These are phyloP conservation scores for Mycetomoellerius zeteki DNA, from an alignment of 1,140 invertebrate species.

Conservation along the genomic window DNA sequence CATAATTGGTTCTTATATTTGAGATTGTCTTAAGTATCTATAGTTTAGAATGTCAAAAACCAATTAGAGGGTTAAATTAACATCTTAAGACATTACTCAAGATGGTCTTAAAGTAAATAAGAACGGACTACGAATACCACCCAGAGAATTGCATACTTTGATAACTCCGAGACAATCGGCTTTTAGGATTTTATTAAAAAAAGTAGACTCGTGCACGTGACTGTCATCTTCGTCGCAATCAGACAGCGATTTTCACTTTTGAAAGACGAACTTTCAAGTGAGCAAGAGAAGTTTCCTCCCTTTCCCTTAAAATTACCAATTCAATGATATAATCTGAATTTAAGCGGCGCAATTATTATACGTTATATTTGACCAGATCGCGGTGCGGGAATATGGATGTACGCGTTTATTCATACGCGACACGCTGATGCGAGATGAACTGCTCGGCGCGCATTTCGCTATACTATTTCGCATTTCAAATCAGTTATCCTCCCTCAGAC, in stretches of 20 bases:
- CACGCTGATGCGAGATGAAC: constrained; percentile 37
- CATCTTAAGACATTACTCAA: no score
- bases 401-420: constrained; percentile 32
- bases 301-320: constrained; percentile 23
- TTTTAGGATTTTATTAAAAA: neutral
- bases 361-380: neutral
- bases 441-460: neutral
- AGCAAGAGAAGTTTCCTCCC: neutral
- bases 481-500: constrained; percentile 44
- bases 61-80: no score
- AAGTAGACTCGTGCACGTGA: neutral
- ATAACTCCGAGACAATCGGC: neutral
- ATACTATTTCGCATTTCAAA: constrained; percentile 65
- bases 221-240: neutral
- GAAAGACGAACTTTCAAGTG: neutral
- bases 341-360: constrained; percentile 27
- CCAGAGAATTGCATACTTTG: neutral
- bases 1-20: no score
- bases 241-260: neutral
- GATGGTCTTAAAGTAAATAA: no score
- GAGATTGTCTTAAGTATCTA: no score
- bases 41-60: no score
- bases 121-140: no score
- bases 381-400: constrained; percentile 16
- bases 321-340: constrained; percentile 43